A percentile compares a stretch with the other conserved stretches of the same genome.
Evolutionary conservation across 2,888 invertebrate species (phyloP).

Genomic region (Ernsta delagoae): DNA sequence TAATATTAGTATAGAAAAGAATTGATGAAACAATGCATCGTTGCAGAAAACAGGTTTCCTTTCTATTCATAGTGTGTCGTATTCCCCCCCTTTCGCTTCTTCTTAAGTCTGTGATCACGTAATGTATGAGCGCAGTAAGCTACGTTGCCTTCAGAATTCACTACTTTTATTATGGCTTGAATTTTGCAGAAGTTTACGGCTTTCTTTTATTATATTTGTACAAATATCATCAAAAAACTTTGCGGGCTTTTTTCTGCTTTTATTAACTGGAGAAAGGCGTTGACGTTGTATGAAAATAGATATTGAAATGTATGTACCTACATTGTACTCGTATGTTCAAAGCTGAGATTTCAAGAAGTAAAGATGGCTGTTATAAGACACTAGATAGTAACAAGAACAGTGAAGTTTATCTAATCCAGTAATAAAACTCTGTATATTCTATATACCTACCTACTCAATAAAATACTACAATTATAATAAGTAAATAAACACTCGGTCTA

Average conservation of each 20-base stretch:
- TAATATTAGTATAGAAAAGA: background rate
- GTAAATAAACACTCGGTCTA: no score
- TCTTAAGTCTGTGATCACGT: slow-evolving; percentile 33
- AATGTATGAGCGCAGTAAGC: slow-evolving; percentile 36
- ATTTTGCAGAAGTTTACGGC: slow-evolving; percentile 22
- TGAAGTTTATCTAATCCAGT: no score
- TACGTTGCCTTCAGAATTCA: slow-evolving; percentile 29
- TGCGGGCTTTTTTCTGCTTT: background rate
- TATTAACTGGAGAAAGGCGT: background rate
- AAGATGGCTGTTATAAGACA: no score
- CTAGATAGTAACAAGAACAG: no score
- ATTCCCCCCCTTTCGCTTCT: slow-evolving; percentile 17
- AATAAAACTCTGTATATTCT: no score
- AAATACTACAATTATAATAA: no score
- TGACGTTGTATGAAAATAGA: background rate
- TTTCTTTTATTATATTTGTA: slow-evolving; percentile 22
- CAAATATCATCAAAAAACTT: slow-evolving; percentile 26
- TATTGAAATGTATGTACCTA: no score
- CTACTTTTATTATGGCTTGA: slow-evolving; percentile 27
- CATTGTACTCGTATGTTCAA: no score
- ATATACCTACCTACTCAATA: no score
- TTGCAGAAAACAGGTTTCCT: slow-evolving; percentile 22
- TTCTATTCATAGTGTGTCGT: slow-evolving; percentile 34
- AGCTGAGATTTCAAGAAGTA: no score
- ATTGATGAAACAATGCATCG: slow-evolving; percentile 25